Base-by-base conservation (phyloP, 2,113 vertebrate genomes). In the Alces alces region DNA sequence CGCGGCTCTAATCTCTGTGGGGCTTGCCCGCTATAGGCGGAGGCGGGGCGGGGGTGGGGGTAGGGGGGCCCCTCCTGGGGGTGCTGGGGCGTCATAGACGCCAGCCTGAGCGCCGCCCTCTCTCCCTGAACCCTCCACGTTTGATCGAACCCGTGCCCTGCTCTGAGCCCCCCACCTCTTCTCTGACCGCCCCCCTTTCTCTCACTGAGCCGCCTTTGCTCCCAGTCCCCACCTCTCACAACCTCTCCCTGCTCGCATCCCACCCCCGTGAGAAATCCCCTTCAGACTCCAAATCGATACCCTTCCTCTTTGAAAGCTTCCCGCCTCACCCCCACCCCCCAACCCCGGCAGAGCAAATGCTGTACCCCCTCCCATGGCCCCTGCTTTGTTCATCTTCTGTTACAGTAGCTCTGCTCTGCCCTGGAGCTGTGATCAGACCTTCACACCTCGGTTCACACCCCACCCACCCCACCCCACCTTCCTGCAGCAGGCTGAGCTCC, bases 221-320 rank as follows among this genome's bases (percentile, higher is more conserved):
- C 64, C 4, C 8, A 19, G 64, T 66, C 64, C 19, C 33, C 64
- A 36, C 36, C 0, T 94, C n/a, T 86, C 70, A 17, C 54, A 0
- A 2, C 33, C 23, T 33, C 89, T 21, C 45, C 87, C n/a, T 30
- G 45, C 50, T 33, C 23, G 70, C 50, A 57, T 17, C 90, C 16
- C 85, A 64, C 36, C 61, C 43, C 4, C 7, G 7, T 55, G 70
- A 79, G 50, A 95, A 91, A 73, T 21, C 73, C 64, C 96, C 58
- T 76, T 36, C 70, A 27, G 60, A 87, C 36, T 52, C 50, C 54
- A 84, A 55, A 47, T 28, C 30, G 57, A 61, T 47, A 28, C 52
- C 33, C 25, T 33, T 45, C 21, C 16, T 73, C 90, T 95, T 79
- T 94, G 93, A 94, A 97, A 80, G 57, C 78, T 60, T 66, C 83